These are phyloP conservation scores for Nemotelus nigrinus DNA, from an alignment of 2,888 invertebrate genomes.

Conservation along the genomic window DNA sequence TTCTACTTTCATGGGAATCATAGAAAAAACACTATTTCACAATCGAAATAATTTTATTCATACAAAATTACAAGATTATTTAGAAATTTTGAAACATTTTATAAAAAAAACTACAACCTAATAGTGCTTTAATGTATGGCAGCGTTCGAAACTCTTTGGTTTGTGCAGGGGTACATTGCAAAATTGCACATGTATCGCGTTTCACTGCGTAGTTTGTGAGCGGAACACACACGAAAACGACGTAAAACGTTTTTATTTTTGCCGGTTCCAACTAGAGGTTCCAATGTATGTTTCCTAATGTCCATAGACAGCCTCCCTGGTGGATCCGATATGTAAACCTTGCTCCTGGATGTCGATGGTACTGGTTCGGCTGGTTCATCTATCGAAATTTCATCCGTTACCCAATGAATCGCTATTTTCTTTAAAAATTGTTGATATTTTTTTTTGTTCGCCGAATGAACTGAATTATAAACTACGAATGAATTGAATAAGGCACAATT, in stretches of 20 bases:
- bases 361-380: conserved; percentile 7
- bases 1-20: too few relatives aligned
- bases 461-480: conserved; percentile 15
- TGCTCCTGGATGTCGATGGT: not conserved
- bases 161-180: too few relatives aligned
- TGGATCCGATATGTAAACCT: not conserved
- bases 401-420: conserved; percentile 1
- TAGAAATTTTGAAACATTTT: too few relatives aligned
- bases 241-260: conserved; percentile 2
- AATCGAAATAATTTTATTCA: too few relatives aligned
- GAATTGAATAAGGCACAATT: conserved; percentile 4
- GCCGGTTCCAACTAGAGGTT: conserved; percentile 10
- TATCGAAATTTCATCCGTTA: not conserved
- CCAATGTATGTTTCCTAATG: conserved; percentile 13
- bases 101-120: too few relatives aligned
- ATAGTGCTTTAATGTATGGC: too few relatives aligned
- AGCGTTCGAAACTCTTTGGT: too few relatives aligned
- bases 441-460: conserved; percentile 6
- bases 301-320: conserved; percentile 1
- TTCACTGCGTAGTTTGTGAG: too few relatives aligned
- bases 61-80: too few relatives aligned
- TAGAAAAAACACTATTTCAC: too few relatives aligned
- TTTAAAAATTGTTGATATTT: not conserved
- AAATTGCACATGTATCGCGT: too few relatives aligned
- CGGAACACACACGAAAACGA: too few relatives aligned